Conservation (phyloP, 2,888 invertebrate genomes). For the Ceratothoa steindachneri region DNA sequence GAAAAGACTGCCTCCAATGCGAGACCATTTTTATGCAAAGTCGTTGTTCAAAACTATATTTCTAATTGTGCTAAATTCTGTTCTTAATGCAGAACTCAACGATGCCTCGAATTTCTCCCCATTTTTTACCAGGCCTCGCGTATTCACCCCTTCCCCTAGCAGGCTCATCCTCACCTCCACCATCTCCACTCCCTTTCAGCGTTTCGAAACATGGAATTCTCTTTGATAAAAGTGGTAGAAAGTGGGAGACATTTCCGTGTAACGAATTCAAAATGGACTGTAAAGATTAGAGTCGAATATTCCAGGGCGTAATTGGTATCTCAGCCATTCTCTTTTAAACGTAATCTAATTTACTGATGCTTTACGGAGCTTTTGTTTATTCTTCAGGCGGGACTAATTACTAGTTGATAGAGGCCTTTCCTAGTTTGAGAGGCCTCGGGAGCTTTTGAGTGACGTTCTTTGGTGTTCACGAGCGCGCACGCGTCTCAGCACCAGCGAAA, state of each 20-base stretch:
- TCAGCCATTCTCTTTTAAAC: constrained; percentile 3
- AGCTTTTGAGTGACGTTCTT: too few species aligned
- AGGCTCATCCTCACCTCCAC: neutral
- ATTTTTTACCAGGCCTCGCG: neutral
- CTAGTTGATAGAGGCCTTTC: neutral
- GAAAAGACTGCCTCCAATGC: too few species aligned
- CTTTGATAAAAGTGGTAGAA: constrained; percentile 8
- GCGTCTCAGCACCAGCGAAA: too few species aligned
- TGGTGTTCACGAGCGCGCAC: too few species aligned
- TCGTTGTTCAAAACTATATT: constrained; percentile 1
- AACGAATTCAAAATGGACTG: constrained; percentile 12
- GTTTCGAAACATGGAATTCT: constrained; percentile 4
- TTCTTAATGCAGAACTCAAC: constrained; percentile 6
- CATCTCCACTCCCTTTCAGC: neutral
- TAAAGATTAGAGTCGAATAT: constrained; percentile 10
- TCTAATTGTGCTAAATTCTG: constrained; percentile 4
- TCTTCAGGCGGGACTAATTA: neutral
- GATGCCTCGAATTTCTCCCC: neutral
- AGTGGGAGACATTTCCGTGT: constrained; percentile 5
- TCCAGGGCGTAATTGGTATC: neutral
- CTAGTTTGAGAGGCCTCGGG: neutral
- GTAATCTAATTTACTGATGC: constrained; percentile 7
- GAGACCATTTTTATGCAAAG: constrained; percentile 4
- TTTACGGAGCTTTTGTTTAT: constrained; percentile 5
- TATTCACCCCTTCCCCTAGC: neutral